Evolutionary conservation across 2,797 vertebrate genomes (phyloP).

Genomic region (Enteromius fasciolatus): DNA sequence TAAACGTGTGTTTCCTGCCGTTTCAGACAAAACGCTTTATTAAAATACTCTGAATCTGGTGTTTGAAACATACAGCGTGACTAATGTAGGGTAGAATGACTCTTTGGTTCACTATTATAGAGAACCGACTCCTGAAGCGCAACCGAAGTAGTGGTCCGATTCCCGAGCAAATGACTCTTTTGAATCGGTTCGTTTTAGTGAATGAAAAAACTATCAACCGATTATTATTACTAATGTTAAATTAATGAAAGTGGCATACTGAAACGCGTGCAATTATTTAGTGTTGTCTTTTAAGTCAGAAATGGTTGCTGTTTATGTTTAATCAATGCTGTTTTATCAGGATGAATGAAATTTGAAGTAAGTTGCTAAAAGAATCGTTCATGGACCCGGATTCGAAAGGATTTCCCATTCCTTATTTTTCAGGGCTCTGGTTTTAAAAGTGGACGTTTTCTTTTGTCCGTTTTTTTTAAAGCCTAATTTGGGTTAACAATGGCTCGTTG

Average conservation of each 20-base stretch:
- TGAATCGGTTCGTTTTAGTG: background rate
- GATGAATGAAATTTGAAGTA: background rate
- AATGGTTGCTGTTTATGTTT: background rate
- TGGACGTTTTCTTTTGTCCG: background rate
- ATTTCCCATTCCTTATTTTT: background rate
- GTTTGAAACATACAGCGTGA: background rate
- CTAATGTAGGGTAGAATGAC: background rate
- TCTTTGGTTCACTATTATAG: background rate
- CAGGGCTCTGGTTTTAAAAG: background rate
- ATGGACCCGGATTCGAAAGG: background rate
- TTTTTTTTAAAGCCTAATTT: constrained; percentile 19
- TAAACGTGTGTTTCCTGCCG: background rate
- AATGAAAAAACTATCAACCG: background rate
- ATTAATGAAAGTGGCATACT: background rate
- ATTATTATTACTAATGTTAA: too few species aligned
- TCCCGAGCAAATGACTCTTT: background rate
- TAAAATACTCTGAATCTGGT: background rate
- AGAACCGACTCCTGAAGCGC: background rate
- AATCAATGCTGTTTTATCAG: background rate
- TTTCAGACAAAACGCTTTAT: background rate
- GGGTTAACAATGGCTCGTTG: constrained; percentile 28
- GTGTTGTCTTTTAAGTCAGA: background rate
- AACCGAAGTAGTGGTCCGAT: background rate
- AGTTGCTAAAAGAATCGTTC: background rate
- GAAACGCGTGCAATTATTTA: background rate